These are phyloP conservation scores for Cybosia mesomella DNA, from an alignment of 2,888 invertebrate species.

Conservation along the genomic window DNA sequence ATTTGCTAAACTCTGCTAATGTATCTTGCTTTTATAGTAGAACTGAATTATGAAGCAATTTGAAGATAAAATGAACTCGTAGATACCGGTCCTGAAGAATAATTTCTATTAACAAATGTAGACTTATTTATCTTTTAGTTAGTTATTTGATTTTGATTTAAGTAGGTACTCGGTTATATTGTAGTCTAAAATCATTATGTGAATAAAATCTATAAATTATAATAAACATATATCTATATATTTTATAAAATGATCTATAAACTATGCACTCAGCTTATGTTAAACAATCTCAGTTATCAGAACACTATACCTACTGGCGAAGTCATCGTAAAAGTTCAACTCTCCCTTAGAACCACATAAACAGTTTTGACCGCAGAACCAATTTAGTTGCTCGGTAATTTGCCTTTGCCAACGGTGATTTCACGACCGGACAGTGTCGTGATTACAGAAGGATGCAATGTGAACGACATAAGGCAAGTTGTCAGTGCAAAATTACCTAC, in stretches of 20 bases:
- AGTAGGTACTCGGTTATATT: too few species aligned
- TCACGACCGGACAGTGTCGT: slow-evolving; percentile 38
- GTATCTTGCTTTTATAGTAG: background rate
- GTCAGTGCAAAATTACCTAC: slow-evolving; percentile 62
- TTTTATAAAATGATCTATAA: too few species aligned
- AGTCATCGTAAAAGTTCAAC: background rate
- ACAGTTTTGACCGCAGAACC: slow-evolving; percentile 24
- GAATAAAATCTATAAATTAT: too few species aligned
- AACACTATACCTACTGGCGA: background rate
- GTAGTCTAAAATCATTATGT: too few species aligned
- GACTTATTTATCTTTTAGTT: too few species aligned
- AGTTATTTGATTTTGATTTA: too few species aligned
- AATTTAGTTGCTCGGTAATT: slow-evolving; percentile 36
- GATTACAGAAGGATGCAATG: slow-evolving; percentile 37
- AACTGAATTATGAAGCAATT: slow-evolving; percentile 7
- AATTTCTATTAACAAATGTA: too few species aligned
- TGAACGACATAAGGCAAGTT: slow-evolving; percentile 50
- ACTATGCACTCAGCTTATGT: background rate
- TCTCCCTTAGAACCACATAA: background rate
- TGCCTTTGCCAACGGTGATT: slow-evolving; percentile 40
- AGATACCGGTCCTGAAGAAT: too few species aligned
- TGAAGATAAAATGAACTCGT: background rate
- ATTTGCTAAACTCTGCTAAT: background rate
- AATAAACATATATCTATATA: too few species aligned
- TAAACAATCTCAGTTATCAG: background rate